Evolutionary conservation across 2,888 invertebrate genomes (phyloP).

Genomic region (Nebria brevicollis): DNA sequence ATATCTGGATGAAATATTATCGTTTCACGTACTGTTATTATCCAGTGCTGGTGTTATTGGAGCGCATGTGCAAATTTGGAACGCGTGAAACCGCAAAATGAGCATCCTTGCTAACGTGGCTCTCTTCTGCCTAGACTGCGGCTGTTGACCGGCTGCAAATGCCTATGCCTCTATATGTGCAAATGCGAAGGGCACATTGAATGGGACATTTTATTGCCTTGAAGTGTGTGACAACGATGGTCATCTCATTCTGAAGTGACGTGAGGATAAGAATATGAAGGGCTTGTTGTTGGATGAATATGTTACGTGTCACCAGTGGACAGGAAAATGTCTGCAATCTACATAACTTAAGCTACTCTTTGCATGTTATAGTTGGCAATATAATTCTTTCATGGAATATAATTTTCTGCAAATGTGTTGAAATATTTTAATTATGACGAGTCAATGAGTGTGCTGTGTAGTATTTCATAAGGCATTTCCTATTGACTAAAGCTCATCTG

Average conservation of each 20-base stretch:
- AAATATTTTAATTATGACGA: neutral
- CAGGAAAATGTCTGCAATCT: neutral
- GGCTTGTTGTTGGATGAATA: neutral
- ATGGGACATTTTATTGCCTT: neutral
- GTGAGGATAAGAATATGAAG: neutral
- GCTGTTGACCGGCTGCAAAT: neutral
- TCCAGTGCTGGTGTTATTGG: neutral
- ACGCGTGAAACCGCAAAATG: neutral
- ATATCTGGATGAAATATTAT: neutral
- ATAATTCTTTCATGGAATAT: neutral
- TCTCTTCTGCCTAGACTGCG: neutral
- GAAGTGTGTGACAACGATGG: neutral
- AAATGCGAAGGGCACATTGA: slow-evolving; percentile 1
- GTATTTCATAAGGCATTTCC: too few relatives aligned
- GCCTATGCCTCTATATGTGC: neutral
- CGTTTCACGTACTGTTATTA: neutral
- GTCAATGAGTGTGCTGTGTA: too few relatives aligned
- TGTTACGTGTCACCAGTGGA: slow-evolving; percentile 1
- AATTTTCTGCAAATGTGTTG: neutral
- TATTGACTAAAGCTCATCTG: too few relatives aligned
- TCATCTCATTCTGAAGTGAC: neutral
- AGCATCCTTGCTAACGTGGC: neutral
- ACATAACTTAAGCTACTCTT: neutral
- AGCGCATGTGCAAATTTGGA: neutral
- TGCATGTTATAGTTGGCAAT: neutral